Conservation (phyloP, 2,113 vertebrate species). For the Lanius ludovicianus region DNA sequence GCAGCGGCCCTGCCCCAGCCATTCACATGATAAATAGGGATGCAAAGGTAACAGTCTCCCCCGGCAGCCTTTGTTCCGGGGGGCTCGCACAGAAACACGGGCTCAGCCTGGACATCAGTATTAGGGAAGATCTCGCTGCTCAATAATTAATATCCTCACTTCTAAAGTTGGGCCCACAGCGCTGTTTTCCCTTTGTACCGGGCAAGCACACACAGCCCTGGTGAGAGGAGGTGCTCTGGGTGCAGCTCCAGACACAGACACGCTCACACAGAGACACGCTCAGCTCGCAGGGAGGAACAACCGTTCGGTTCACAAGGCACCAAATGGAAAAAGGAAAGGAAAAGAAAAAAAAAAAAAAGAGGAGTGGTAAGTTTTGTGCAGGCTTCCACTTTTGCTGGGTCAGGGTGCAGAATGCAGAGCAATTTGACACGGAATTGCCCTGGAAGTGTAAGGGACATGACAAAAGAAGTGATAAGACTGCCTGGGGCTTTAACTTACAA, state of each 20-base stretch:
- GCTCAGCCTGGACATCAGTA: slow-evolving; percentile 41
- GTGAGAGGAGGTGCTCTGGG: background rate
- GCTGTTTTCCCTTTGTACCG: background rate
- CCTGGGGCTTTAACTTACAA: slow-evolving; percentile 70
- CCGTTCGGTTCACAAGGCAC: background rate
- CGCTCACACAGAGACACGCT: accelerated
- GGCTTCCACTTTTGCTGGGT: slow-evolving; percentile 11
- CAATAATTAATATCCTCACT: slow-evolving; percentile 54
- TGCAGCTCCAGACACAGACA: background rate
- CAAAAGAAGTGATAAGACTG: slow-evolving; percentile 62
- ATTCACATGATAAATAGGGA: slow-evolving; percentile 74
- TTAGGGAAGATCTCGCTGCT: slow-evolving; percentile 21
- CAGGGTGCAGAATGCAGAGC: slow-evolving; percentile 30
- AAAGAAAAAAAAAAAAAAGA: background rate
- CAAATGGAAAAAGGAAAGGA: background rate
- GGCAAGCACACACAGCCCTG: background rate
- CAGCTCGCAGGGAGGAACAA: background rate
- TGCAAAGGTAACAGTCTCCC: slow-evolving; percentile 62
- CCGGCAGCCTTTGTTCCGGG: slow-evolving; percentile 64
- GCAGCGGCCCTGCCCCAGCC: slow-evolving; percentile 74
- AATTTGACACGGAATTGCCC: slow-evolving; percentile 57
- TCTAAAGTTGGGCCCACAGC: slow-evolving; percentile 23
- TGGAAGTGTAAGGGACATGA: slow-evolving; percentile 53
- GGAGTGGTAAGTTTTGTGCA: background rate
- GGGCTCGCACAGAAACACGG: slow-evolving; percentile 68